These are phyloP conservation scores for Lissocephala sabroskyi DNA, from an alignment of 2,888 invertebrate species.

Conservation along the genomic window DNA sequence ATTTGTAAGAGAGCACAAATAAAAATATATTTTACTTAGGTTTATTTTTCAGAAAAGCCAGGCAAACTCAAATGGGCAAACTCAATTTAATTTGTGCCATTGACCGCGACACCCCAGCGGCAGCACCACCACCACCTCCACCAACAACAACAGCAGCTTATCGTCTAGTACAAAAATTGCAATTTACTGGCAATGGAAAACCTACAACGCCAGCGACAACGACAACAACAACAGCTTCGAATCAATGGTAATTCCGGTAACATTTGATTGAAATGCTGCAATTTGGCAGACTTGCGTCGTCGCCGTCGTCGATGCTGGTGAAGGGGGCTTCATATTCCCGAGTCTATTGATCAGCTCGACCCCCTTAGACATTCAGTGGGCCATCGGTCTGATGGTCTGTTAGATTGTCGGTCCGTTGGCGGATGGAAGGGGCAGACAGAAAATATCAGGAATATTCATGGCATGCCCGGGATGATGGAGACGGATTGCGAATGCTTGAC, in stretches of 20 bases:
- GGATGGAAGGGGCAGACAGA: too few species aligned
- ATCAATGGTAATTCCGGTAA: slow-evolving; percentile 20
- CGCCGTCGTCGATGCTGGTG: background rate
- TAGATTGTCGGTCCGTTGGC: too few species aligned
- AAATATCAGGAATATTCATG: slow-evolving; percentile 50
- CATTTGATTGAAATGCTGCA: slow-evolving; percentile 51
- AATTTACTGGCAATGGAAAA: slow-evolving; percentile 18
- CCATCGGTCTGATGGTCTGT: too few species aligned
- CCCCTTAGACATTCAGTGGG: too few species aligned
- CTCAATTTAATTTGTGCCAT: slow-evolving; percentile 56
- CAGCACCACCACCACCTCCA: too few species aligned
- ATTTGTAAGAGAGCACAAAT: too few species aligned
- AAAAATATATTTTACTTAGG: too few species aligned
- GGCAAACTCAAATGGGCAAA: slow-evolving; percentile 6
- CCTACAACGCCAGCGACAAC: slow-evolving; percentile 15
- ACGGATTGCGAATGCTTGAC: slow-evolving; percentile 36
- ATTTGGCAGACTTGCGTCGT: slow-evolving; percentile 17
- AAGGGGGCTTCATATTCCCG: slow-evolving; percentile 19
- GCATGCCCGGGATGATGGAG: slow-evolving; percentile 6
- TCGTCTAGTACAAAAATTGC: background rate
- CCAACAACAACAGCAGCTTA: background rate
- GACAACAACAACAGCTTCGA: slow-evolving; percentile 1
- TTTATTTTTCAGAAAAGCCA: too few species aligned
- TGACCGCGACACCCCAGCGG: slow-evolving; percentile 53
- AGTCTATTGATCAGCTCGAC: too few species aligned